Evolutionary conservation across 2,888 invertebrate species (phyloP), one percentile per base, ranked within the genome.

Genomic region (Macrosoma leucophasiata): DNA sequence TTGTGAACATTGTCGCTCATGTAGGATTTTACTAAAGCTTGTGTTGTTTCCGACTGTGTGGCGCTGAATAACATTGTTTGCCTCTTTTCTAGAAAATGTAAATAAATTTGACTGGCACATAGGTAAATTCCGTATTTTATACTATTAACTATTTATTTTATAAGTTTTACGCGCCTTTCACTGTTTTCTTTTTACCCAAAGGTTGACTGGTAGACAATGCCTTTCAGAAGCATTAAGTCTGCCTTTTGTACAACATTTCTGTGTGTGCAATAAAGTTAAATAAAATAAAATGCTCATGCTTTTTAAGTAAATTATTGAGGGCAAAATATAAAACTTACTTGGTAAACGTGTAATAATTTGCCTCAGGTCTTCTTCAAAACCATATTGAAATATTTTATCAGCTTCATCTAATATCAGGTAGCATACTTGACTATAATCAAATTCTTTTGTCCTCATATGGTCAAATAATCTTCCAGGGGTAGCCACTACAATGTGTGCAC

Each of bases 1-100:
- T 94, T 94, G 32, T 93, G 81, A 1, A 96, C 94, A 65, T 95
- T 92, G 56, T 94, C 93, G 71, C 94, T 96, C 52, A 98, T 84
- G 0, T 98, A 97, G 32, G 96, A 82, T 47, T 91, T 88, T 2
- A 94, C 92, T 29, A 98, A 75, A 32, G 94, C 93, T 65, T 97
- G 93, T 2, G 94, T 96, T 74, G 95, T 94, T 45, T 93, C 89
- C 0, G 96, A 95, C 55, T 94, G 91, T 10, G 98, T 98, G 3
- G 98, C 98, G 62, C 97, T 97, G 67, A 98, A 98, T 40, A 98
- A 69, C 95, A 98, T 96, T 0, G 98, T 98, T 82, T 98, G 97
- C 39, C 98, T 87, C 21, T 91, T 89, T 78, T 94, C 96, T 96
- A 62, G 13, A 85, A 84, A 21, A 5, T n/a, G n/a, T 4, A 26